Base-by-base conservation (phyloP, 2,113 vertebrate species). In the Anarhynchus alexandrinus region DNA sequence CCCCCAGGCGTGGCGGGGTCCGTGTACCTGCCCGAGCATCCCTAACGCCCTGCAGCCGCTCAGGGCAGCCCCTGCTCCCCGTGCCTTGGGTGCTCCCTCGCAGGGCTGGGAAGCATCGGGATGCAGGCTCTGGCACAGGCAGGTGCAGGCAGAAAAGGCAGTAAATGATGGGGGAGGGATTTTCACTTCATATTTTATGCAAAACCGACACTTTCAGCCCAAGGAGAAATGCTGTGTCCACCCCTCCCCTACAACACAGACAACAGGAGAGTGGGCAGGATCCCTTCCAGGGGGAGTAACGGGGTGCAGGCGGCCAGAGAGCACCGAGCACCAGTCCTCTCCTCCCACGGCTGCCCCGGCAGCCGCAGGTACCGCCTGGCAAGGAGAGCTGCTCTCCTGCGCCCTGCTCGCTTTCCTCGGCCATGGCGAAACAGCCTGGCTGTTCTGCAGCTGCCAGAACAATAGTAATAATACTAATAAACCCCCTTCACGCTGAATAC, bases 381-480 rank as follows among this genome's bases (percentile, higher is more conserved):
- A 52, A 5, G 15, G 21, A 65, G 49, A 67, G 21, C 57, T 1
- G 5, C 49, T 76, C 16, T 45, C 29, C 91, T 51, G 64, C 18
- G 4, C 90, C 92, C 78, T 5, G 61, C 81, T 71, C 11, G 0
- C 70, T 19, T 57, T 15, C 32, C 74, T 40, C 11, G 6, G 80
- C 93, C 38, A 0, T 8, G 72, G 23, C 5, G 5, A 17, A 82
- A 14, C 73, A n/a, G 38, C 79, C 86, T 64, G 85, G 76, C 90
- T 74, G 88, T 2, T 89, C 94, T 23, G 72, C 96, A 93, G 92
- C 96, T 95, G 96, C 96, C 95, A 64, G 83, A 92, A 94, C 92
- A 95, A 93, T 78, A 61, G 95, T 82, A 90, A 79, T 85, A 71
- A 94, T 82, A 74, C 88, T 82, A 78, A 88, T n/a, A 76, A 84